Base-by-base conservation (phyloP, 2,888 invertebrate genomes). In the Galeopsomyia nigrocyanea region DNA sequence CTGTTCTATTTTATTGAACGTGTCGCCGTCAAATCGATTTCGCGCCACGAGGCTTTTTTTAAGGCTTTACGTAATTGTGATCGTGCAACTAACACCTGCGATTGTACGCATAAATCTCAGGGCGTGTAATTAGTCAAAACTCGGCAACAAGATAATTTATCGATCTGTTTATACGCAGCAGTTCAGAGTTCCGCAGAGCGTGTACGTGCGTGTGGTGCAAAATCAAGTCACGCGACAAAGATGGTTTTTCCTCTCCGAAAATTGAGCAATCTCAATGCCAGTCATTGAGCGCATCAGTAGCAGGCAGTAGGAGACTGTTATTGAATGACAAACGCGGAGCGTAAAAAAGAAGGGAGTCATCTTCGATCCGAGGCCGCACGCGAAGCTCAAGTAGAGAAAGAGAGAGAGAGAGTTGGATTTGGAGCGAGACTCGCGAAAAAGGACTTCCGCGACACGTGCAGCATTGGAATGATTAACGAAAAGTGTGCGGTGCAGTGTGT, bases 391-490 rank as follows among this genome's bases (percentile, higher is more conserved):
- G 39, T 10, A 39, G 56, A 9, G 22, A 26, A n/a, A 17, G 22
- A 16, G n/a, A 21, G 53, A n/a, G 17, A 31, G 19, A 31, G 26
- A 7, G 31, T 14, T 50, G 61, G 39, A 39, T 61, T 68, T 26
- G 17, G 47, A 62, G 56, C 13, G 19, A 1, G 19, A 31, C 6
- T 55, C 46, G 1, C 31, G 26, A 2, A 51, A 53, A 63, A 63
- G 63, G 51, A 63, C 53, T 53, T 63, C 5, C 49, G 49, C 60
- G 22, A 13, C 39, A 39, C 39, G 39, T 61, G 19, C 57, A 19
- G n/a, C 22, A 31, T 68, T n/a, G 60, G 39, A 58, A 50, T 65
- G 68, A 73, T 68, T 65, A 68, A 73, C 60, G 64, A 55, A 46
- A 47, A 13, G 19, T 47, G 21, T 10, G 46, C 39, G 21, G 55